Percentiles rank a stretch among this genome's conserved stretches.
phyloP scores from a whole-genome alignment of 2,113 vertebrate genomes.

The Hypomesus transpacificus region DNA sequence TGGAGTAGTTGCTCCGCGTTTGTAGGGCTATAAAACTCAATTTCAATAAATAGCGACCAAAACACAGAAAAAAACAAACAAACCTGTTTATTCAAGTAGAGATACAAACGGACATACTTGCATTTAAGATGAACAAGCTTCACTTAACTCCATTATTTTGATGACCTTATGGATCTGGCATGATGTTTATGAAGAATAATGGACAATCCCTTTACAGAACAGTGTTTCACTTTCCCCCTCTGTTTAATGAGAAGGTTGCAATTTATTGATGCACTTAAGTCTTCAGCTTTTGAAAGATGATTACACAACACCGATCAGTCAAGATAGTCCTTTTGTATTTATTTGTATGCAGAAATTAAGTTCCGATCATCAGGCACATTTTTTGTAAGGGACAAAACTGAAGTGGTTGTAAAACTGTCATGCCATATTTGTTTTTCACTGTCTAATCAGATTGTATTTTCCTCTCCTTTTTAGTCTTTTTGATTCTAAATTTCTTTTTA shows the following conservation, averaged over 20 bases:
- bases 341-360: constrained; percentile 23
- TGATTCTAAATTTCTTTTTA: background rate
- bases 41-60: constrained; percentile 15
- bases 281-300: constrained; percentile 5
- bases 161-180: constrained; percentile 49
- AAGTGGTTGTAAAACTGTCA: constrained; percentile 18
- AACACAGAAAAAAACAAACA: background rate
- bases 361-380: constrained; percentile 11
- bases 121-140: constrained; percentile 15
- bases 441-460: background rate
- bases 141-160: constrained; percentile 50
- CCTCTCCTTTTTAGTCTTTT: background rate
- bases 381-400: constrained; percentile 12
- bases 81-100: background rate
- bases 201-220: constrained; percentile 20
- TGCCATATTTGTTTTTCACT: constrained; percentile 6
- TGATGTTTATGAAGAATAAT: constrained; percentile 60
- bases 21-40: background rate
- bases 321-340: constrained; percentile 29
- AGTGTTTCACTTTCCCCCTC: constrained; percentile 10
- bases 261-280: constrained; percentile 24
- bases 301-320: constrained; percentile 4
- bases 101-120: constrained; percentile 16
- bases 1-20: background rate
- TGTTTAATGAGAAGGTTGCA: constrained; percentile 5